Base-by-base conservation (phyloP, 1,140 invertebrate genomes). In the Aphidius ervi region DNA sequence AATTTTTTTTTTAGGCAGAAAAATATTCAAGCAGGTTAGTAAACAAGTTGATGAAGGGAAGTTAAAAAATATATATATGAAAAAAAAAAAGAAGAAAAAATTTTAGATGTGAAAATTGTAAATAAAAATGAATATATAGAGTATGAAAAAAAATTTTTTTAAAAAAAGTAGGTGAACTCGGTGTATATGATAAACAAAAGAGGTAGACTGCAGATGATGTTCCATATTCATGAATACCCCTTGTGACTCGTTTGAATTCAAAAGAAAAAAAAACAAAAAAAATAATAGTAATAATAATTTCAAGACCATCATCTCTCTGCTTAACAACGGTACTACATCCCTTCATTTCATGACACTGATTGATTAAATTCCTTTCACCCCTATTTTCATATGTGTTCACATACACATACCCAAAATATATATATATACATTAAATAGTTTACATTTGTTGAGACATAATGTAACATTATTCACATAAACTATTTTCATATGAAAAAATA, bases 171-270 rank as follows among this genome's bases (percentile, higher is more conserved):
- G 42, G 52, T 9, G 40, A 54, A 54, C 39, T 54, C 40, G 52
- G 52, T 42, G 16, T 41, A 10, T 52, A 40, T 54, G 37, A 37
- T 16, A 54, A 41, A 16, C 39, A 56, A 55, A 49, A 49, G 54
- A 43, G 31, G 40, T 48, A 37, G 8, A 43, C 46, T 23, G 41
- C 20, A 45, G 23, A 23, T 40, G 53, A 56, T 61, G 7, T 56
- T 61, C 59, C 59, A 61, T 61, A 61, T 61, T 61, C 53, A 61
- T 61, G 53, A 61, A 56, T 45, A 40, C 40, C 46, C 39, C 8
- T 49, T 53, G 46, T 41, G 53, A 56, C 45, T 61, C 42, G 53
- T 56, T 31, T 31, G 23, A 31, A 31, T 31, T 31, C 23, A 31
- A 31, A 31, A 31, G 23, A 31, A 31, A 31, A 31, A 31, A 31